Evolutionary conservation across 2,113 vertebrate genomes (phyloP).

Genomic region (Otocyon megalotis): DNA sequence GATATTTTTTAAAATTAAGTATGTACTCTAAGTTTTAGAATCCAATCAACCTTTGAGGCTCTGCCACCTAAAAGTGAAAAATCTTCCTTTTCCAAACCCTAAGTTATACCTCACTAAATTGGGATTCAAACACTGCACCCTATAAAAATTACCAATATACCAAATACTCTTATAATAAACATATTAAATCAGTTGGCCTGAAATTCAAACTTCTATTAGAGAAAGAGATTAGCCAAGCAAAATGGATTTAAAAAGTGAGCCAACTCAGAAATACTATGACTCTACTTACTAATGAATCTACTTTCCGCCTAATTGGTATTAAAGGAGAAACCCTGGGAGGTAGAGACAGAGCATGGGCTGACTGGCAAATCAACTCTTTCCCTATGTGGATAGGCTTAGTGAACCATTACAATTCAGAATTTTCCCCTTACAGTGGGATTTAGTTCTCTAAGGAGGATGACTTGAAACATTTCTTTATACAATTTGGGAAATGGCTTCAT

Average conservation of each 20-base stretch:
- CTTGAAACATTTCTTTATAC: neutral
- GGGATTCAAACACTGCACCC: neutral
- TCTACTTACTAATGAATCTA: neutral
- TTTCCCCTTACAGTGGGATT: neutral
- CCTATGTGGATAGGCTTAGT: neutral
- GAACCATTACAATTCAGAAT: neutral
- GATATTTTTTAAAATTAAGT: neutral
- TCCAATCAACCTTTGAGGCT: neutral
- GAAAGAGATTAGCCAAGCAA: neutral
- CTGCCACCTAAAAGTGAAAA: neutral
- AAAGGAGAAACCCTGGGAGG: neutral
- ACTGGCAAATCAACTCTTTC: neutral
- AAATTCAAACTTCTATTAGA: neutral
- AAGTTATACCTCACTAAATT: neutral
- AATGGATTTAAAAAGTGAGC: neutral
- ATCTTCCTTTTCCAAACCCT: neutral
- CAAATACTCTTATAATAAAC: neutral
- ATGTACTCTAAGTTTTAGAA: neutral
- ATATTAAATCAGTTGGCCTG: neutral
- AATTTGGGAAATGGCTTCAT: neutral
- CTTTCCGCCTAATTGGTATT: neutral
- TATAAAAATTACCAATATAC: neutral
- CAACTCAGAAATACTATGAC: neutral
- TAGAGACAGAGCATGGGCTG: neutral
- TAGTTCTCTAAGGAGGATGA: neutral